These are phyloP conservation scores for Ovis aries DNA, from an alignment of 2,113 vertebrate genomes.

Conservation along the genomic window ARS-UI_Ramb_v3.0 NC_056063.1:2406001-2406500, in stretches of 20 bases:
- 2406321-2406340: not conserved
- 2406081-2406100: not conserved
- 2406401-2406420: not conserved
- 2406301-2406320: not conserved
- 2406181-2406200: not conserved
- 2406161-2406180: not conserved
- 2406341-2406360: not conserved
- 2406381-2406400: not conserved
- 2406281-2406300: not conserved
- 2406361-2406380: not conserved
- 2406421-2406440: not conserved
- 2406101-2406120: not conserved
- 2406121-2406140: not conserved
- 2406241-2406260: not conserved
- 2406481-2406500: not conserved
- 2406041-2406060: not conserved
- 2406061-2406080: not conserved
- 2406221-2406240: not conserved
- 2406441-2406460: not conserved
- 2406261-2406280: not conserved
- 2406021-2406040: not conserved
- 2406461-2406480: not conserved
- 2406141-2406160: not conserved
- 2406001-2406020: not conserved
- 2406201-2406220: not conserved